These are phyloP conservation scores for Syrmaticus mikado DNA, from an alignment of 2,113 vertebrate genomes.

Conservation along the genomic window DNA sequence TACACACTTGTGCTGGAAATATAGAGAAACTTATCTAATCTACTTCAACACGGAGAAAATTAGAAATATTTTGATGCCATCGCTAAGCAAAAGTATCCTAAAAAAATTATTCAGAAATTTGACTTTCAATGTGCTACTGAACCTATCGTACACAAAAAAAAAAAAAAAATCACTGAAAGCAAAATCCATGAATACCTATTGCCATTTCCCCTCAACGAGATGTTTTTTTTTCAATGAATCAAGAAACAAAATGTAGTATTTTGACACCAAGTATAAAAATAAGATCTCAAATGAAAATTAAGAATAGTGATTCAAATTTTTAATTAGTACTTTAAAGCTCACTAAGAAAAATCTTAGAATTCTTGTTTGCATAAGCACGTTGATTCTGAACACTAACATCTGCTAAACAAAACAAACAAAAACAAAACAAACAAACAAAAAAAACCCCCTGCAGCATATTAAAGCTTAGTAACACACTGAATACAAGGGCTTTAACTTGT, in stretches of 20 bases:
- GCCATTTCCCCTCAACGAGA: neutral
- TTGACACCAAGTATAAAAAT: neutral
- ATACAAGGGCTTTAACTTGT: neutral
- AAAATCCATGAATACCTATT: neutral
- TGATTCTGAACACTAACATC: neutral
- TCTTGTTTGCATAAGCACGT: neutral
- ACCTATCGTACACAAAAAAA: neutral
- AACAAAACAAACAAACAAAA: too few relatives aligned
- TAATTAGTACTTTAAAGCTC: neutral
- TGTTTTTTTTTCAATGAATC: neutral
- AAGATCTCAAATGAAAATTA: neutral
- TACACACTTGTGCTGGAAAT: neutral
- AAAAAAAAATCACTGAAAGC: neutral
- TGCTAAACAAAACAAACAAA: neutral
- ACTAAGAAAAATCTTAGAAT: neutral
- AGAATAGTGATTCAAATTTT: neutral
- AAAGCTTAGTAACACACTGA: neutral
- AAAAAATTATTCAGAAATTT: accelerated
- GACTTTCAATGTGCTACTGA: neutral
- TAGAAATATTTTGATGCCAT: neutral
- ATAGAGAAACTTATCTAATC: neutral
- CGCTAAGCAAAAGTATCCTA: neutral
- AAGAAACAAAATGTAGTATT: neutral
- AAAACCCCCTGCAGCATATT: neutral
- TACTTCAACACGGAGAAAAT: accelerated